Evolutionary conservation across 1,140 invertebrate genomes (phyloP).

Genomic region (Gryon sp.): DNA sequence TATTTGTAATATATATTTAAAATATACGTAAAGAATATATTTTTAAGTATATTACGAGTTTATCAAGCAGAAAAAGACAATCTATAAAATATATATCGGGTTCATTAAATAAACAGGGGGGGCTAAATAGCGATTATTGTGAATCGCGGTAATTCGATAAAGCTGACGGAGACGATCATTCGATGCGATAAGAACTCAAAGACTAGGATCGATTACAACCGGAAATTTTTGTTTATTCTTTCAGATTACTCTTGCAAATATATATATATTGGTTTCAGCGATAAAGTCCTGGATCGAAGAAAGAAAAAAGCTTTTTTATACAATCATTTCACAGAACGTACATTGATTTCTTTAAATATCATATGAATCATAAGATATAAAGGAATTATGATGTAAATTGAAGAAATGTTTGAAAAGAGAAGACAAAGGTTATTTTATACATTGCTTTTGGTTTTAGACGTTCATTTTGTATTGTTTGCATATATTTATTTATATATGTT

Average conservation of each 20-base stretch:
- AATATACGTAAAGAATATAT: too few relatives aligned
- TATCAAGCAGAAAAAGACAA: constrained; percentile 9
- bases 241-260: neutral
- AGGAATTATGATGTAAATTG: too few relatives aligned
- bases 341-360: too few relatives aligned
- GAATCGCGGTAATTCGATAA: constrained; percentile 37
- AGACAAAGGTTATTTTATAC: too few relatives aligned
- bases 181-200: constrained; percentile 12
- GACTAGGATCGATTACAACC: constrained; percentile 4
- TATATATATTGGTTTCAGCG: neutral
- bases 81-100: constrained; percentile 20
- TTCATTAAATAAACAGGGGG: constrained; percentile 21
- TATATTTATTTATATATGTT: too few relatives aligned
- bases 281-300: too few relatives aligned
- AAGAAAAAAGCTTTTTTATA: neutral
- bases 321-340: too few relatives aligned
- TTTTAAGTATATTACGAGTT: neutral
- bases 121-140: constrained; percentile 37
- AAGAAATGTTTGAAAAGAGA: too few relatives aligned
- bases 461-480: too few relatives aligned
- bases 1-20: too few relatives aligned
- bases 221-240: constrained; percentile 19
- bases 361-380: too few relatives aligned
- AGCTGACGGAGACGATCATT: constrained; percentile 23
- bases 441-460: too few relatives aligned